Evolutionary conservation across 2,113 vertebrate species (phyloP).

Genomic region (Bolborhynchus lineola): DNA sequence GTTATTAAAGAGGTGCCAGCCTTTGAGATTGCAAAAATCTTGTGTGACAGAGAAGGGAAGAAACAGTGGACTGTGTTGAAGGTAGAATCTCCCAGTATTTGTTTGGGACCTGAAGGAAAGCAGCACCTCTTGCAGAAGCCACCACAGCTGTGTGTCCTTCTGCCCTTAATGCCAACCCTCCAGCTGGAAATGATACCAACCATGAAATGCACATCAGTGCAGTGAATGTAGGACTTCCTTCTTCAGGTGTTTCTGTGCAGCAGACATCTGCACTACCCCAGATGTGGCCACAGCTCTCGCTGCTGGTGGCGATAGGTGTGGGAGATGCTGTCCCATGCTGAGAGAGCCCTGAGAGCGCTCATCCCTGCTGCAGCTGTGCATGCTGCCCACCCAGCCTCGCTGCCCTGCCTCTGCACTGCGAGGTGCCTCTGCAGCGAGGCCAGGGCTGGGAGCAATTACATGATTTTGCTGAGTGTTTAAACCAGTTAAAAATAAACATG

Average conservation of each 20-base stretch:
- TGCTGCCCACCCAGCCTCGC: fast-evolving
- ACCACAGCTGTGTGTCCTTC: background rate
- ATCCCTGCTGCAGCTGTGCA: background rate
- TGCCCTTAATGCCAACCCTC: background rate
- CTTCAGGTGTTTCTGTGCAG: background rate
- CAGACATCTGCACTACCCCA: background rate
- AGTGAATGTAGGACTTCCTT: background rate
- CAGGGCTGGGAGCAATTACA: background rate
- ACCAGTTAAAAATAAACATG: background rate
- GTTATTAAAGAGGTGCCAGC: background rate
- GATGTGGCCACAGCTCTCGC: background rate
- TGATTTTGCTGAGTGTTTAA: background rate
- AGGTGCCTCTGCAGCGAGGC: fast-evolving
- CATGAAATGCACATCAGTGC: fast-evolving
- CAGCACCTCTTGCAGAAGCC: background rate
- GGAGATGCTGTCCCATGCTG: fast-evolving
- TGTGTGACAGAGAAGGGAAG: background rate
- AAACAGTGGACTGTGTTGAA: background rate
- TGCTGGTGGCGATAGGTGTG: fast-evolving
- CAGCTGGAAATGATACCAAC: background rate
- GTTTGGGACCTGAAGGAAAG: background rate
- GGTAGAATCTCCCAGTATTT: background rate
- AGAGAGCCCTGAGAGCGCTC: fast-evolving
- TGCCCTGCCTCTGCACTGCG: fast-evolving
- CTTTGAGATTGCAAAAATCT: background rate